Evolutionary conservation across 2,113 vertebrate genomes (phyloP).

Genomic region (Pogonocichla stellata): DNA sequence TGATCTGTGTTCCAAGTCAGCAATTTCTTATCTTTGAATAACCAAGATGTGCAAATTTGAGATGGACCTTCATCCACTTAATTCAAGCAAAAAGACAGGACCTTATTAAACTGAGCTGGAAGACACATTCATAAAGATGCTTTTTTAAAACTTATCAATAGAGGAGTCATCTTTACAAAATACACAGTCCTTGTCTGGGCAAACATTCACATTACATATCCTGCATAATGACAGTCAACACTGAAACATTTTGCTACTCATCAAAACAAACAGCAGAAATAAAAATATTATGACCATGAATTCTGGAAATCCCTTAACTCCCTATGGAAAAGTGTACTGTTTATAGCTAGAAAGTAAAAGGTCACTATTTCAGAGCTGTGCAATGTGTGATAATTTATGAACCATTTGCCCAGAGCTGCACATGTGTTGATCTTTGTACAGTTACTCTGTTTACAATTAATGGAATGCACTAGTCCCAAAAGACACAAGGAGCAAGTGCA

Average conservation of each 20-base stretch:
- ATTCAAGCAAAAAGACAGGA: background rate
- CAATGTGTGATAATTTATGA: background rate
- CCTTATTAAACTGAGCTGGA: background rate
- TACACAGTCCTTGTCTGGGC: background rate
- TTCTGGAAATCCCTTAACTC: background rate
- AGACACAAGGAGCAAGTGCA: background rate
- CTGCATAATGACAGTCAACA: background rate
- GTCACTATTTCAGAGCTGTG: background rate
- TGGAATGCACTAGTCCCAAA: background rate
- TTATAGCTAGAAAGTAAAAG: background rate
- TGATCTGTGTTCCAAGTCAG: background rate
- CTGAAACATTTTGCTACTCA: background rate
- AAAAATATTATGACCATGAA: background rate
- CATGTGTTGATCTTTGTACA: background rate
- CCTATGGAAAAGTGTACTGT: background rate
- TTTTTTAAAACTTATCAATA: background rate
- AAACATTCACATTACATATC: background rate
- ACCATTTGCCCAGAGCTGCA: background rate
- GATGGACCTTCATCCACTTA: background rate
- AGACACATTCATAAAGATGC: background rate
- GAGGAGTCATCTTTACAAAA: background rate
- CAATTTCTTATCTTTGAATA: background rate
- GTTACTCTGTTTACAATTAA: background rate
- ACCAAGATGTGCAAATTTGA: background rate
- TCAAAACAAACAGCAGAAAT: background rate